phyloP scores from a whole-genome alignment of 2,113 vertebrate genomes.

The Ia io region DNA sequence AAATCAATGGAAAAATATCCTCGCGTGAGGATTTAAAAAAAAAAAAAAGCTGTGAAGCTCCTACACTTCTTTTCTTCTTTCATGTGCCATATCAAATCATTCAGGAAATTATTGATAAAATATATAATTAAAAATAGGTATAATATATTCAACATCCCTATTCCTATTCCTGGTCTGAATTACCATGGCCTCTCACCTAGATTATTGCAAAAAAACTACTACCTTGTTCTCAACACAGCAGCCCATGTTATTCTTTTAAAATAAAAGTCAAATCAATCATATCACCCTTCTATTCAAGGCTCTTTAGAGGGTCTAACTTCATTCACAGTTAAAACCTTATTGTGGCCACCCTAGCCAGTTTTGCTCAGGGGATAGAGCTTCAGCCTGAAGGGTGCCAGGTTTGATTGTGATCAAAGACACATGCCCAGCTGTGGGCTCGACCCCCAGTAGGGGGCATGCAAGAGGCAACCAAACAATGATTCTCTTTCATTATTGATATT shows the following conservation, averaged over 20 bases:
- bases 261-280: background rate
- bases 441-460: too few species aligned
- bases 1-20: too few species aligned
- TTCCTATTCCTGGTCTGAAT: background rate
- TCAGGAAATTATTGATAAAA: background rate
- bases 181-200: background rate
- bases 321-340: background rate
- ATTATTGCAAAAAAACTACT: background rate
- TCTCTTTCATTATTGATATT: too few species aligned
- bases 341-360: background rate
- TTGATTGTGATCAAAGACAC: too few species aligned
- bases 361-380: too few species aligned
- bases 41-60: background rate
- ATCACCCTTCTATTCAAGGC: background rate
- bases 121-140: background rate
- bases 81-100: background rate
- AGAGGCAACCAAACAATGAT: too few species aligned
- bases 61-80: background rate
- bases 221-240: background rate
- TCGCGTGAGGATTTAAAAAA: too few species aligned
- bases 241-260: background rate
- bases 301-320: background rate
- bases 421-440: too few species aligned
- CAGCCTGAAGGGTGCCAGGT: too few species aligned
- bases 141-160: background rate